Conservation (phyloP, 2,888 invertebrate species). For the Dicyrtomina minuta region DNA sequence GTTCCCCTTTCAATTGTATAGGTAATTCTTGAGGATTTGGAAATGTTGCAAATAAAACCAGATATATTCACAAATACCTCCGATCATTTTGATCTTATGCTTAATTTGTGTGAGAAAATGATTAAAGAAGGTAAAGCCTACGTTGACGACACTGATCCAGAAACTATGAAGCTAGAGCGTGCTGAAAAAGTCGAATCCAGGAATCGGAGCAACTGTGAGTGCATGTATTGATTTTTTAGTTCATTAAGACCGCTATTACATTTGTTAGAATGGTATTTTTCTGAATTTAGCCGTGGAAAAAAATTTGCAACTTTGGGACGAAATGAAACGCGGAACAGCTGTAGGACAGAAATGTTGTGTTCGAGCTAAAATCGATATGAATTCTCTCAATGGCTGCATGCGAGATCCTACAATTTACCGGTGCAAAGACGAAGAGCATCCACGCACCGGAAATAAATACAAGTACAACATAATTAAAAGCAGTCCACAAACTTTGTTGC, state of each 20-base stretch:
- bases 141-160: slow-evolving; percentile 93
- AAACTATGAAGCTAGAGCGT: slow-evolving; percentile 90
- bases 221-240: too few species aligned
- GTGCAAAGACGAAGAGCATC: slow-evolving; percentile 93
- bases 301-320: slow-evolving; percentile 87
- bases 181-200: slow-evolving; percentile 83
- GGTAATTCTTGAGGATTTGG: slow-evolving; percentile 87
- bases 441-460: slow-evolving; percentile 89
- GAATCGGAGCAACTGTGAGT: slow-evolving; percentile 80
- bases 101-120: slow-evolving; percentile 82
- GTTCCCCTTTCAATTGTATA: slow-evolving; percentile 54
- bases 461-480: slow-evolving; percentile 65
- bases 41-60: slow-evolving; percentile 85
- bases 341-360: slow-evolving; percentile 88
- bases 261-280: background rate
- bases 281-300: slow-evolving; percentile 76
- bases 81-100: slow-evolving; percentile 91
- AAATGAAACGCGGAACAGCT: slow-evolving; percentile 84
- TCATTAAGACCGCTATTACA: background rate
- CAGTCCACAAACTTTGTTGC: slow-evolving; percentile 19
- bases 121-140: slow-evolving; percentile 88
- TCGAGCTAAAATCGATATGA: slow-evolving; percentile 96
- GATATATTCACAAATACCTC: slow-evolving; percentile 94
- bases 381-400: slow-evolving; percentile 92
- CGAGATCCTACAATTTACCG: slow-evolving; percentile 98